Conservation (phyloP, 2,797 vertebrate species). For the Cygnus olor region DNA sequence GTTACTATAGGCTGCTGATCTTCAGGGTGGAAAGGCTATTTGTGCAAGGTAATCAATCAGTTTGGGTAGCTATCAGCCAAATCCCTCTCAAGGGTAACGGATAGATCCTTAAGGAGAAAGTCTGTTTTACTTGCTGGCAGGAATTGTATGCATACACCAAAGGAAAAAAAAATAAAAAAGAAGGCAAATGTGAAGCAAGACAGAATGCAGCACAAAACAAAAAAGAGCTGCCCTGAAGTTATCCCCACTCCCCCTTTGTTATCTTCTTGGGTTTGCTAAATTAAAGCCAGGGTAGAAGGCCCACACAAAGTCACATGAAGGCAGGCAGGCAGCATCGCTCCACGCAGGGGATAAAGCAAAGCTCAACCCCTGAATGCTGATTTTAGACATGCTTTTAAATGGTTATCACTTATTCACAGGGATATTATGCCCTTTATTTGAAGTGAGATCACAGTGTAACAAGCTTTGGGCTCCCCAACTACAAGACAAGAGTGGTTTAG, state of each 20-base stretch:
- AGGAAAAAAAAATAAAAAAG: not conserved
- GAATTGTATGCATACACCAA: accelerated
- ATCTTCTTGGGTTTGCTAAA: not conserved
- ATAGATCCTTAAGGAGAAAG: not conserved
- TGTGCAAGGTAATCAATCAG: not conserved
- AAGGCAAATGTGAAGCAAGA: not conserved
- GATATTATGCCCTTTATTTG: not conserved
- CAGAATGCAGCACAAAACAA: not conserved
- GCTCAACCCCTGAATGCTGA: not conserved
- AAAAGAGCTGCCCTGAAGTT: not conserved
- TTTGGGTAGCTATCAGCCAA: not conserved
- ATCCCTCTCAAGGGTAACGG: not conserved
- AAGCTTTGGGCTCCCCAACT: not conserved
- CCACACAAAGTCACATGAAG: not conserved
- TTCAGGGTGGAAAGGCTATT: not conserved
- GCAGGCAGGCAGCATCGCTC: not conserved
- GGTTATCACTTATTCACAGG: not conserved
- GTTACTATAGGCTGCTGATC: not conserved
- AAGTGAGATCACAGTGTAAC: accelerated
- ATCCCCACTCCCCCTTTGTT: not conserved
- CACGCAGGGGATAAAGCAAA: not conserved
- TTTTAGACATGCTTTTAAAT: not conserved
- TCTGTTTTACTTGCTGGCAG: not conserved
- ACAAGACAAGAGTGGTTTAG: not conserved
- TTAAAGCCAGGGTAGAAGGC: not conserved